Base-by-base conservation (phyloP, 53 echinoderm and acorn worm genomes). In the Luidia sarsii region DNA sequence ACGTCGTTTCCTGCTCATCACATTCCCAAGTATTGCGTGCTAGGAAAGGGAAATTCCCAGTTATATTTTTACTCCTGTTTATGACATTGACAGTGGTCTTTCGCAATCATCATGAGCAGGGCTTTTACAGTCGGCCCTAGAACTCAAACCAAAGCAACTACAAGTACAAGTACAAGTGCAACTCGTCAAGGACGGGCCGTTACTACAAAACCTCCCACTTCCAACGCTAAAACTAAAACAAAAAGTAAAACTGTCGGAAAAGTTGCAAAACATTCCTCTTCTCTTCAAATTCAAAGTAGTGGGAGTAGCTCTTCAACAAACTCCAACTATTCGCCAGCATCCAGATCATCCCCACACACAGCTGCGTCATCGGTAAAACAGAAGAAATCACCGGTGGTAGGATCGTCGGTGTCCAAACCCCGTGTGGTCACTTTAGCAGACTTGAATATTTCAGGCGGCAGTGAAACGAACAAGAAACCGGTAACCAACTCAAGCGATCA, bases 91-190 rank as follows among this genome's bases (percentile, higher is more conserved):
- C n/a, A n/a, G n/a, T n/a, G n/a, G n/a, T n/a, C n/a, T n/a, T n/a
- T n/a, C n/a, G n/a, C n/a, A n/a, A n/a, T 32, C 70, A 23, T 55
- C 72, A 77, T 61, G 77, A 77, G 77, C 60, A 46, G 20, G 2
- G 18, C 31, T 2, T 31, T 15, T 25, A 60, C 77, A 61, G 48
- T 77, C 62, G 61, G 46, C 31, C 45, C 45, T 28, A 74, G 57
- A 57, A 74, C 39, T 16, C 57, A n/a, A 10, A 60, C 61, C 9
- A 31, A 77, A 33, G 9, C 32, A 20, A 46, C n/a, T n/a, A n/a
- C n/a, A n/a, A n/a, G n/a, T n/a, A n/a, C n/a, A n/a, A n/a, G n/a
- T n/a, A n/a, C n/a, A n/a, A n/a, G n/a, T n/a, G n/a, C n/a, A n/a
- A n/a, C n/a, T n/a, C n/a, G n/a, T n/a, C n/a, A n/a, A n/a, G n/a